A percentile compares a stretch with the other conserved stretches of the same genome.
These are phyloP conservation scores for Galbula dea DNA, from an alignment of 2,113 vertebrate genomes.

Conservation along the genomic window DNA sequence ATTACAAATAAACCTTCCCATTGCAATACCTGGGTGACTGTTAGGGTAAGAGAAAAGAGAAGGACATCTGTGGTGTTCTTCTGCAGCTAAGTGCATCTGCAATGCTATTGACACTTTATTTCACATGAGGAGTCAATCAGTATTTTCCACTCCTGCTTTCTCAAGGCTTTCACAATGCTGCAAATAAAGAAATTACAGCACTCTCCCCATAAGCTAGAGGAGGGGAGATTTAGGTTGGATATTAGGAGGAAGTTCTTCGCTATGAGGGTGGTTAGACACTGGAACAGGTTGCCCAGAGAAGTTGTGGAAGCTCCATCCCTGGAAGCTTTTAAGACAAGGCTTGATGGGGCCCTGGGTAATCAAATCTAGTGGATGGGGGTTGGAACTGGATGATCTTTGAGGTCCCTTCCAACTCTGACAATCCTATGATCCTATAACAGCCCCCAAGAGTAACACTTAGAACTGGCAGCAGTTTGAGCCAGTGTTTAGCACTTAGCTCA, in stretches of 20 bases:
- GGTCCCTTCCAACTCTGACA: too few species aligned
- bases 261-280: too few species aligned
- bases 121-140: not conserved
- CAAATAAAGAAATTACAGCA: not conserved
- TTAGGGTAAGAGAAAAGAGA: not conserved
- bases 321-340: too few species aligned
- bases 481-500: not conserved
- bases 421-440: too few species aligned
- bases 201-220: not conserved
- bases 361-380: too few species aligned
- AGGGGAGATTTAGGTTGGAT: too few species aligned
- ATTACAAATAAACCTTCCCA: not conserved
- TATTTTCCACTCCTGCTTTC: not conserved
- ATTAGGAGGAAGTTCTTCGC: too few species aligned
- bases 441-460: not conserved
- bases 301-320: too few species aligned
- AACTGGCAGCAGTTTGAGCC: not conserved
- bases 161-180: not conserved
- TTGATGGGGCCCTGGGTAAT: too few species aligned
- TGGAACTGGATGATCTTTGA: too few species aligned
- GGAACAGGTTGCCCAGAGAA: too few species aligned
- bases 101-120: not conserved
- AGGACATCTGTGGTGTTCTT: not conserved
- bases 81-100: not conserved
- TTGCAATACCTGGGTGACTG: not conserved